Evolutionary conservation across 2,888 invertebrate genomes (phyloP), one percentile per base, ranked within the genome.

Genomic region (Drosophila histrio): DNA sequence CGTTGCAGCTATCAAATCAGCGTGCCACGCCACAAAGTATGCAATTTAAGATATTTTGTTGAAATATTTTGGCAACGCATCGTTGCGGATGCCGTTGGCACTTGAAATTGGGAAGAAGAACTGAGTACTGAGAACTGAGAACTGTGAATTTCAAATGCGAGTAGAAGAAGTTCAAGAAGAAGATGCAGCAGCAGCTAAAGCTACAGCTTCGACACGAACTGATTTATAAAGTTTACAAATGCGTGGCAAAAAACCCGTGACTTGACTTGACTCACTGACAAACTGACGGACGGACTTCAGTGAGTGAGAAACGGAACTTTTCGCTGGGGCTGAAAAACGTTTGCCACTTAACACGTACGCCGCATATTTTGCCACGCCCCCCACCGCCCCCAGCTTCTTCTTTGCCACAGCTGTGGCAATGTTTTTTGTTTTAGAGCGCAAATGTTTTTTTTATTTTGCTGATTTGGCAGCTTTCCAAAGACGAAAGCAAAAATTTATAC

Each of bases 221-320:
- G 82, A 82, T 82, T 82, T 82, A 82, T 82, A 88, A 82, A 82
- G 82, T 82, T 88, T 82, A 88, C 82, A 82, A 82, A 82, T 82
- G 82, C 82, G 88, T 88, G 87, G 88, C 84, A 83, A 86, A 88
- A 88, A 77, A 68, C 71, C 80, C 82, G 88, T 87, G 88, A 82
- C 82, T 87, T 86, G 88, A 82, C 77, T 77, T 52, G 70, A 49
- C 70, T 49, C 32, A 30, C 77, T 56, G 71, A 73, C 69, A 53
- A 59, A 71, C 49, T 46, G 68, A 56, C 60, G 43, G 77, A 63
- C 52, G 60, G 62, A 70, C 56, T 9, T 13, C 5, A 3, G 22
- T 9, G 19, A 21, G 13, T 34, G 32, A 22, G 46, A 49, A 9
- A 11, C 11, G 52, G 11, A 44, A 57, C 49, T 49, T 22, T 61